phyloP scores from a whole-genome alignment of 1,140 invertebrate species.

The Tetramorium alpestre region DNA sequence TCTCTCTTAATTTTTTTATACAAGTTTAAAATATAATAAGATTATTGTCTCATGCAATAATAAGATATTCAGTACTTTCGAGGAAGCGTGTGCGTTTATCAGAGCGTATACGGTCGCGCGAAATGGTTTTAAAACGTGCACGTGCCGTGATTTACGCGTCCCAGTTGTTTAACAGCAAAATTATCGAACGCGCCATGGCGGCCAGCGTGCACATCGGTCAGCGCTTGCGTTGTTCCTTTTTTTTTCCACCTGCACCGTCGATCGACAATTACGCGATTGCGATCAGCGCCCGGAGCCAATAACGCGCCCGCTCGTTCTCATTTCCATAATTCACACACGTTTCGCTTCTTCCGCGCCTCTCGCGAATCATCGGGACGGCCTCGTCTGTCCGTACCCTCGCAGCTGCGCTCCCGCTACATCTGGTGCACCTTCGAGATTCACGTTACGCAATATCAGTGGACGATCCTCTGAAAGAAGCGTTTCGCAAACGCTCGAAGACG shows the following conservation, averaged over 20 bases:
- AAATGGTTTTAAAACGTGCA: constrained; percentile 30
- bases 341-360: constrained; percentile 55
- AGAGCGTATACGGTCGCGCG: neutral
- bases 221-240: constrained; percentile 1
- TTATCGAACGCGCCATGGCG: constrained; percentile 50
- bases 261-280: constrained; percentile 76
- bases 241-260: constrained; percentile 36
- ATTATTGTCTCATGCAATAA: neutral
- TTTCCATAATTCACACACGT: constrained; percentile 74
- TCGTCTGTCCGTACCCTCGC: constrained; percentile 16
- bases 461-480: neutral
- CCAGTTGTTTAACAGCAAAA: constrained; percentile 68
- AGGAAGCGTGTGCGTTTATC: constrained; percentile 35
- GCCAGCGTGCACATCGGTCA: constrained; percentile 28
- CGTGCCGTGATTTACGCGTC: constrained; percentile 66
- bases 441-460: constrained; percentile 44
- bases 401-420: constrained; percentile 64
- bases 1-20: neutral
- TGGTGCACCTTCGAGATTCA: constrained; percentile 59
- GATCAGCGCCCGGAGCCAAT: constrained; percentile 68
- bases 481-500: constrained; percentile 27
- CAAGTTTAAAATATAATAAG: neutral
- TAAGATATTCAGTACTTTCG: neutral
- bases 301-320: constrained; percentile 68
- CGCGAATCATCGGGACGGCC: constrained; percentile 43